Base-by-base conservation (phyloP, 2,113 vertebrate genomes). In the Spea multiplicata region DNA sequence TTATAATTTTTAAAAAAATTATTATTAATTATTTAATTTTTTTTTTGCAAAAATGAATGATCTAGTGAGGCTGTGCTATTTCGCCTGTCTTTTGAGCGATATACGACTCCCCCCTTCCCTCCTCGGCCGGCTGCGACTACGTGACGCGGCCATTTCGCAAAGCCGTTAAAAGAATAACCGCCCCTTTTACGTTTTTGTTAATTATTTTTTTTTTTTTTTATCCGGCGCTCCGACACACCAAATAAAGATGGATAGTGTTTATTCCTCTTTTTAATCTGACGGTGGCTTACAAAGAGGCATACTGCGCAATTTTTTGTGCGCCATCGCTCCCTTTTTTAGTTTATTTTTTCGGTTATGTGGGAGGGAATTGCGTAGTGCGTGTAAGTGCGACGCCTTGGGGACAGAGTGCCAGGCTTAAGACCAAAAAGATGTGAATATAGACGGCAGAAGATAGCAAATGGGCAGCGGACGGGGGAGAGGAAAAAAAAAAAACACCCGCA, bases 361-460 rank as follows among this genome's bases (percentile, higher is more conserved):
- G 85, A 89, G 87, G 85, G 88, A 88, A 85, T 87, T 89, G 88
- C 82, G 84, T 88, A n/a, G 86, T 86, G 87, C 87, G 87, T 91
- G 83, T 83, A 76, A 84, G 88, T 92, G 86, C 90, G 86, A 86
- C 87, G 84, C 87, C 90, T 92, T n/a, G n/a, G 92, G 94, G 93
- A 94, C 90, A 92, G 91, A n/a, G 89, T 92, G 94, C 92, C 94
- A 94, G 87, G 86, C 87, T 85, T 84, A 86, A 87, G 86, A 92
- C 91, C n/a, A n/a, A 94, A 94, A 94, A 94, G 90, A 89, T 86
- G 86, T 86, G 87, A 87, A 88, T n/a, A 88, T 94, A 92, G 91
- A 86, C 89, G 89, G 89, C 89, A 86, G 84, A n/a, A 76, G 66
- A n/a, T 88, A 86, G 66, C 5, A 83, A 83, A 86, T 86, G 82